Evolutionary conservation across 2,113 vertebrate species (phyloP).

Genomic region (Egretta garzetta): DNA sequence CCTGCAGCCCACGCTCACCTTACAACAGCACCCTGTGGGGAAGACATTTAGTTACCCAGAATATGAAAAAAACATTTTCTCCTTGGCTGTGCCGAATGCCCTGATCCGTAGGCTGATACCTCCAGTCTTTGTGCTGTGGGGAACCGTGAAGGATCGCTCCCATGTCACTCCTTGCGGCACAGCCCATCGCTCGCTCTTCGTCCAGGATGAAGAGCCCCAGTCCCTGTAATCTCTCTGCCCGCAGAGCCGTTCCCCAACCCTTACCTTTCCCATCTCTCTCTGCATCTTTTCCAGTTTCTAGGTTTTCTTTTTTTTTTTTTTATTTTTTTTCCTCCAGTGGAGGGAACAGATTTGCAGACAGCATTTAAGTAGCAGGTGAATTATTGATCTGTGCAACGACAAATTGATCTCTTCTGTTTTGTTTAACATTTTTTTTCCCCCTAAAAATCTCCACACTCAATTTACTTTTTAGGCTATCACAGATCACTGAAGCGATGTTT

Average conservation of each 20-base stretch:
- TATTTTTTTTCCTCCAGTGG: neutral
- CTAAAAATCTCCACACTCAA: slow-evolving; percentile 26
- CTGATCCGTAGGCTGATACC: neutral
- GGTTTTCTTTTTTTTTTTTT: neutral
- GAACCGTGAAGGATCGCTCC: neutral
- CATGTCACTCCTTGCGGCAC: neutral
- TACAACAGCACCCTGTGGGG: accelerated
- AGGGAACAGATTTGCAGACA: slow-evolving; percentile 6
- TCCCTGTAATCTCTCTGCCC: neutral
- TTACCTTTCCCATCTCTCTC: neutral
- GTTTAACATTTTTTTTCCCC: slow-evolving; percentile 3
- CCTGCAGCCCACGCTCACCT: neutral
- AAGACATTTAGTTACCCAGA: neutral
- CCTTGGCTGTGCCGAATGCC: neutral
- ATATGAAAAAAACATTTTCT: neutral
- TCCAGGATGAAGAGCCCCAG: neutral
- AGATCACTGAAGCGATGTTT: neutral
- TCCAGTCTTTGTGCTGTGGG: neutral
- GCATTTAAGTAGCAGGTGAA: slow-evolving; percentile 35
- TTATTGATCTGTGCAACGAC: slow-evolving; percentile 34
- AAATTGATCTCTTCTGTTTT: slow-evolving; percentile 51
- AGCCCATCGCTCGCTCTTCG: neutral
- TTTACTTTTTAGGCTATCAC: slow-evolving; percentile 4
- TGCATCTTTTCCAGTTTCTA: neutral
- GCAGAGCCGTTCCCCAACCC: neutral